Evolutionary conservation across 2,797 vertebrate species (phyloP).

Genomic region (Psittacula echo): DNA sequence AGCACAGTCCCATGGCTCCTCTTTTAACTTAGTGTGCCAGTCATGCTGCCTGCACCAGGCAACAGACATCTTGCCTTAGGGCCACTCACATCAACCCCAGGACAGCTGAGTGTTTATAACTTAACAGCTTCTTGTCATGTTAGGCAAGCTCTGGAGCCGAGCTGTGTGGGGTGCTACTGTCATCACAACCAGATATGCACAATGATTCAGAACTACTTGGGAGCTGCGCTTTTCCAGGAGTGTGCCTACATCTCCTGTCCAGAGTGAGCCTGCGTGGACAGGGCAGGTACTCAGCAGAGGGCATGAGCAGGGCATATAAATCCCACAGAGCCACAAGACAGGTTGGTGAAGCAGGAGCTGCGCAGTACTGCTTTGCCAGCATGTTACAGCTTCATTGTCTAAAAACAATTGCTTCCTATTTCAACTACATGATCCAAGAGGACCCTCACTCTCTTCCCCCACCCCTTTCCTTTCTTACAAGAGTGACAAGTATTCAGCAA

Average conservation of each 20-base stretch:
- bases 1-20: background rate
- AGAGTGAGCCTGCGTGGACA: background rate
- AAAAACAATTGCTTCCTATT: background rate
- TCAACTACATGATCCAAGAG: background rate
- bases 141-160: background rate
- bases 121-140: background rate
- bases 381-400: background rate
- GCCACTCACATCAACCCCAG: background rate
- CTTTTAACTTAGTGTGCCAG: background rate
- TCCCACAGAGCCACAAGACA: background rate
- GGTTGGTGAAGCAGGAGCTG: background rate
- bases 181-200: background rate
- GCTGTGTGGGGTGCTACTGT: background rate
- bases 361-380: background rate
- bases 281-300: background rate
- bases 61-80: background rate
- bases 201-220: background rate
- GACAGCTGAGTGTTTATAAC: background rate
- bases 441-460: background rate
- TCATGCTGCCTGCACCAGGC: background rate
- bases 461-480: fast-evolving
- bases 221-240: background rate
- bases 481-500: background rate
- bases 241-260: background rate
- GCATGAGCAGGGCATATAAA: background rate